A percentile compares a stretch with the other conserved stretches of the same genome.
Evolutionary conservation across 1,140 invertebrate genomes (phyloP).

Genomic region (Chlorops oryzae): DNA sequence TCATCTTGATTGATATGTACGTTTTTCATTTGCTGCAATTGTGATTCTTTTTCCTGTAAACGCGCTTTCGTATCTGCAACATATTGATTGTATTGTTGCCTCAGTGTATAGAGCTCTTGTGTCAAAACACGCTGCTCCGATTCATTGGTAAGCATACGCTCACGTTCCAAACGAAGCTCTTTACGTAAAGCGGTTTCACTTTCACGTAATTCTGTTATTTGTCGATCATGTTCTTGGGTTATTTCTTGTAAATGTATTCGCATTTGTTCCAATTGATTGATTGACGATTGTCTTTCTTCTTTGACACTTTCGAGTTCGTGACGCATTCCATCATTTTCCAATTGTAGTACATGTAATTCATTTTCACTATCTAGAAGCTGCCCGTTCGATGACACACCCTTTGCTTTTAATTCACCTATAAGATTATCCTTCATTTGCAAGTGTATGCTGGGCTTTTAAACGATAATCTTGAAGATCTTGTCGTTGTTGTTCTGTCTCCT

Average conservation of each 20-base stretch:
- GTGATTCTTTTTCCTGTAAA: slow-evolving; percentile 37
- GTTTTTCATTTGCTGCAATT: slow-evolving; percentile 23
- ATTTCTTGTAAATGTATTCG: slow-evolving; percentile 15
- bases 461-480: slow-evolving; percentile 66
- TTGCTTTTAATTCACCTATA: slow-evolving; percentile 57
- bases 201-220: slow-evolving; percentile 19
- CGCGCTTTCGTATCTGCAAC: slow-evolving; percentile 35
- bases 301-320: slow-evolving; percentile 28
- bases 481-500: slow-evolving; percentile 54
- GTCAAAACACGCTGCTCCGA: slow-evolving; percentile 34
- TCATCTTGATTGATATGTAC: neutral
- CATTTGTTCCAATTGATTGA: slow-evolving; percentile 25
- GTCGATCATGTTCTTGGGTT: slow-evolving; percentile 23
- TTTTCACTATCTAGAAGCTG: slow-evolving; percentile 15
- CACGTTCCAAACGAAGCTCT: slow-evolving; percentile 26
- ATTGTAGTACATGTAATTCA: slow-evolving; percentile 31
- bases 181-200: slow-evolving; percentile 25
- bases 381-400: slow-evolving; percentile 16
- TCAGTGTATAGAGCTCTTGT: slow-evolving; percentile 38
- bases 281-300: slow-evolving; percentile 25
- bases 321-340: slow-evolving; percentile 31
- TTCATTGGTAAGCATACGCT: slow-evolving; percentile 23
- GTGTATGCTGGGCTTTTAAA: slow-evolving; percentile 63
- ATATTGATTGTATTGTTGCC: slow-evolving; percentile 43
- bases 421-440: slow-evolving; percentile 73